Conservation (phyloP, 1,140 invertebrate species). For the Drosophila persimilis region DNA sequence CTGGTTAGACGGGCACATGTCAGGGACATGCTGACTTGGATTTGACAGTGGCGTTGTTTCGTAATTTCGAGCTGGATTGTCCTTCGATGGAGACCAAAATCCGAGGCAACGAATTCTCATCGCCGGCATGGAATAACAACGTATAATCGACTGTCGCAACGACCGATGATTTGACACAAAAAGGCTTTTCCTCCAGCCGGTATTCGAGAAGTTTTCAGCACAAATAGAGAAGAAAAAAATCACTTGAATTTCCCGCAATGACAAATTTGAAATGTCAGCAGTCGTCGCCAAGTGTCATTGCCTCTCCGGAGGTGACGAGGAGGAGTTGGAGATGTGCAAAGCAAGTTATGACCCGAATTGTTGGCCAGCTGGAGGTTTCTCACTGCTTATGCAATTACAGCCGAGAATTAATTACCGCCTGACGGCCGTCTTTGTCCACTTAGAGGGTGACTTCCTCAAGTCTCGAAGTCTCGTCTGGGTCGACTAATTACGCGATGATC, state of each 20-base stretch:
- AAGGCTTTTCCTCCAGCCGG: constrained; percentile 43
- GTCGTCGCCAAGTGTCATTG: constrained; percentile 70
- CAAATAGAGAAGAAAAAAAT: constrained; percentile 22
- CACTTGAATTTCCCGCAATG: constrained; percentile 65
- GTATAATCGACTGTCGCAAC: constrained; percentile 40
- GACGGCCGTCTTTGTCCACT: constrained; percentile 22
- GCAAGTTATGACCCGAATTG: constrained; percentile 75
- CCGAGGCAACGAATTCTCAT: constrained; percentile 4
- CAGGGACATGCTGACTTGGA: constrained; percentile 10
- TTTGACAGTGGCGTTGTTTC: background rate
- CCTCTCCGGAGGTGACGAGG: constrained; percentile 30
- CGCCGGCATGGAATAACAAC: background rate
- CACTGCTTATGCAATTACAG: constrained; percentile 61
- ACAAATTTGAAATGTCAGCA: constrained; percentile 74
- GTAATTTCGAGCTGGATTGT: background rate
- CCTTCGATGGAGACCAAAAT: constrained; percentile 33
- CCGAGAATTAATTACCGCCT: constrained; percentile 58
- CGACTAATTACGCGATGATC: too few relatives aligned
- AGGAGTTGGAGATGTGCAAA: constrained; percentile 42
- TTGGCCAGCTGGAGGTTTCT: constrained; percentile 49
- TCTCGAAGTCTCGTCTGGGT: constrained; percentile 6
- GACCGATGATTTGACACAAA: constrained; percentile 45
- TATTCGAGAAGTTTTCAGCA: constrained; percentile 9
- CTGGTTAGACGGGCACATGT: constrained; percentile 16
- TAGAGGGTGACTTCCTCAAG: constrained; percentile 45